Base-by-base conservation (phyloP, 64 coral and sea anemone genomes). In the Montipora cactus region DNA sequence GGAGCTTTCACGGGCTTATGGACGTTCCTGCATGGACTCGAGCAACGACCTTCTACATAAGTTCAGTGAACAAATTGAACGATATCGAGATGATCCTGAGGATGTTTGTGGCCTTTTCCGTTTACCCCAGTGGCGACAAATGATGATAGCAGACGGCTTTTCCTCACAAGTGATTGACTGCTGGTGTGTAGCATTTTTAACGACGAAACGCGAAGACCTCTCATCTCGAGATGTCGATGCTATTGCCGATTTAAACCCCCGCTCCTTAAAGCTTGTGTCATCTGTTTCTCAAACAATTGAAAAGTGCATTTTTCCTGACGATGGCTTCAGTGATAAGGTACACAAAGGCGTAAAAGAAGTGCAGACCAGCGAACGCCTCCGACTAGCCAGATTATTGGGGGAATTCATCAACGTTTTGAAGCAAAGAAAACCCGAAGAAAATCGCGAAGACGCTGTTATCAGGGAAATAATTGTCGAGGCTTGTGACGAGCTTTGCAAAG, bases 211-310 rank as follows among this genome's bases (percentile, higher is more conserved):
- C 0, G 7, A 77, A 4, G 59, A 85, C 10, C 57, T 92, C 7
- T 76, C 49, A 16, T 92, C 90, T 3, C 81, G 80, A 5, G 90
- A 92, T 16, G 73, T 92, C 68, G 80, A 92, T 18, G 79, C 80
- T 15, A 85, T 92, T 52, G 82, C 22, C 49, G 74, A 92, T 45
- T 22, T 92, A 8, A 92, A 44, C 21, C 62, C 90, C 13, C n/a
- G 3, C 52, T 76, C 45, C 1, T 77, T 85, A 28, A 23, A 76
- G 71, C 37, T 92, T 67, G 71, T 77, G 0, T 7, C 28, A 74
- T 22, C 81, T 19, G 44, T 77, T 5, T 64, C 71, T 5, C 25
- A 85, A 59, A 61, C 2, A 67, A 77, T 86, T 50, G 62, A 74
- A 9, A 50, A 22, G 0, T 75, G 70, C 72, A 84, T 86, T 3